Percentiles rank a stretch among this genome's conserved stretches.
These are phyloP conservation scores for Labia minor DNA, from an alignment of 2,888 invertebrate species.

Conservation along the genomic window DNA sequence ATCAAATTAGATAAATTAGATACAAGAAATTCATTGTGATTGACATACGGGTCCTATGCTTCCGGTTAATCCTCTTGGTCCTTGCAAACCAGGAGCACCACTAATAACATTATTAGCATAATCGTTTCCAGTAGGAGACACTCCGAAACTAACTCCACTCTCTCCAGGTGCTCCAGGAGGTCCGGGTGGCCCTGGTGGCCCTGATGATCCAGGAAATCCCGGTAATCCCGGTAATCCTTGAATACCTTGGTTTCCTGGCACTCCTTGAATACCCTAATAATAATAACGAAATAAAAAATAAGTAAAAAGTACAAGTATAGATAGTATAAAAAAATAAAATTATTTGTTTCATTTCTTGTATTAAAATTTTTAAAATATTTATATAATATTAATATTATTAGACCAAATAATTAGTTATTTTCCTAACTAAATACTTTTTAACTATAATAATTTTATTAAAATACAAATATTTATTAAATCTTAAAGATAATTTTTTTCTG, in stretches of 20 bases:
- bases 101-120: constrained; percentile 13
- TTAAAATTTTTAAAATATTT: too few relatives aligned
- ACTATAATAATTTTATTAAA: too few relatives aligned
- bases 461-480: too few relatives aligned
- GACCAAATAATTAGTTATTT: too few relatives aligned
- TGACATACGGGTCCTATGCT: constrained; percentile 43
- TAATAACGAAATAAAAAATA: constrained; percentile 14
- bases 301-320: constrained; percentile 3
- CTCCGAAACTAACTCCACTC: constrained; percentile 24
- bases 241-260: constrained; percentile 36
- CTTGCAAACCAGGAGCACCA: constrained; percentile 40
- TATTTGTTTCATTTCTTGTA: neutral
- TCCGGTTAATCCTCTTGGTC: constrained; percentile 46
- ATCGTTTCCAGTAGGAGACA: constrained; percentile 20
- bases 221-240: constrained; percentile 38
- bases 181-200: constrained; percentile 40
- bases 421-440: too few relatives aligned
- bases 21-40: too few relatives aligned
- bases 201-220: constrained; percentile 36
- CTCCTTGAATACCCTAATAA: constrained; percentile 34
- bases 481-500: too few relatives aligned
- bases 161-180: constrained; percentile 33
- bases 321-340: too few relatives aligned
- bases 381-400: too few relatives aligned
- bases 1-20: neutral